Conservation (phyloP, 2,888 invertebrate genomes). For the Chrysina gloriosa region DNA sequence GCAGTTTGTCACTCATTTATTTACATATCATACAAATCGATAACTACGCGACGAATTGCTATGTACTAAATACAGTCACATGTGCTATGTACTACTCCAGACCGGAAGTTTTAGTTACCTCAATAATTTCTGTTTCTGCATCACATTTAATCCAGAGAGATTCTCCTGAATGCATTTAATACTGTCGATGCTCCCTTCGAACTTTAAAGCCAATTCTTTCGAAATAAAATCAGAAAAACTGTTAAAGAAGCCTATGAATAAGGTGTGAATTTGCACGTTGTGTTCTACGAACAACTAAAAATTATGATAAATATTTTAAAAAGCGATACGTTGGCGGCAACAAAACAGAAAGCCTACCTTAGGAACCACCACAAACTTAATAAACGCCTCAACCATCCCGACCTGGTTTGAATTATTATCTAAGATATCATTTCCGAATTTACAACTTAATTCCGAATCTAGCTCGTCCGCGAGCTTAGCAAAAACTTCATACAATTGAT, state of each 20-base stretch:
- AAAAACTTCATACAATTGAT: neutral
- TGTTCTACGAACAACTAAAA: constrained; percentile 18
- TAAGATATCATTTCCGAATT: constrained; percentile 13
- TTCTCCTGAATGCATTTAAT: constrained; percentile 12
- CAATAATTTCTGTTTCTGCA: constrained; percentile 5
- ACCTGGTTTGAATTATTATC: neutral
- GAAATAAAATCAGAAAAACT: neutral
- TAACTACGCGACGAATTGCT: too few species aligned
- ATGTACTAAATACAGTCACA: too few species aligned
- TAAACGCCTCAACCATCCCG: neutral
- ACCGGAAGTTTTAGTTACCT: constrained; percentile 6
- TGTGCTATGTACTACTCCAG: too few species aligned
- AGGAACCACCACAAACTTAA: neutral
- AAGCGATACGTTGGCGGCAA: neutral
- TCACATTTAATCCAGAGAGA: neutral
- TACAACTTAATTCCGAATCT: constrained; percentile 5
- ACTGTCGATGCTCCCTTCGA: neutral
- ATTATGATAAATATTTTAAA: neutral
- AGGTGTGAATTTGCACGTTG: constrained; percentile 6
- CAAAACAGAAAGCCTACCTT: constrained; percentile 3
- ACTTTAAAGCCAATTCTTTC: neutral
- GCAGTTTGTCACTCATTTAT: too few species aligned
- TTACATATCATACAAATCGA: too few species aligned
- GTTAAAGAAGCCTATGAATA: constrained; percentile 13
- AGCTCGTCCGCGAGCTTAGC: neutral